Percentiles rank a stretch among this genome's conserved stretches.
These are phyloP conservation scores for Bombylius major DNA, from an alignment of 2,888 invertebrate species.

Conservation along the genomic window DNA sequence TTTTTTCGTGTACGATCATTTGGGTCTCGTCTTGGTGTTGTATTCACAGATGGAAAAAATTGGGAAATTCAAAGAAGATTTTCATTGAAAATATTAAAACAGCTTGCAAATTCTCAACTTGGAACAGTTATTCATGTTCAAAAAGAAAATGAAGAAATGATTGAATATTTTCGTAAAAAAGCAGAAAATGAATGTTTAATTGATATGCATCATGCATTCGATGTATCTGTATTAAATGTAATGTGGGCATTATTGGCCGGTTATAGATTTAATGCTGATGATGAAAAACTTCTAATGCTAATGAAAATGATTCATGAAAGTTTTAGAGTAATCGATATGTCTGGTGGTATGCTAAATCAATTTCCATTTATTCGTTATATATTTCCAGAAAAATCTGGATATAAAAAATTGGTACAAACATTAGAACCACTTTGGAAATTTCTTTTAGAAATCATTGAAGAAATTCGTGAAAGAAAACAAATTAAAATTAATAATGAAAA, in stretches of 20 bases:
- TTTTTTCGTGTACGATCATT: constrained; percentile 53
- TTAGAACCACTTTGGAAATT: constrained; percentile 44
- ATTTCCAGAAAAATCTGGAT: constrained; percentile 50
- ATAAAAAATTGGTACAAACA: constrained; percentile 40
- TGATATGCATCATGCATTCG: constrained; percentile 42
- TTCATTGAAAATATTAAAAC: constrained; percentile 48
- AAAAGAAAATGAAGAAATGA: constrained; percentile 42
- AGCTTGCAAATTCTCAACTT: constrained; percentile 42
- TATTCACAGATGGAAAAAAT: constrained; percentile 52
- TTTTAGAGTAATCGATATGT: constrained; percentile 49
- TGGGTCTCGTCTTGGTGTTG: constrained; percentile 52
- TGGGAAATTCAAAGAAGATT: constrained; percentile 58
- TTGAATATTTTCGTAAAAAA: constrained; percentile 35
- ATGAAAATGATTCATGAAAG: constrained; percentile 47
- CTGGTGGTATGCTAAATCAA: constrained; percentile 56
- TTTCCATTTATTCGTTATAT: constrained; percentile 54
- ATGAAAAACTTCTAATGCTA: constrained; percentile 42
- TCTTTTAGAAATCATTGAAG: constrained; percentile 41
- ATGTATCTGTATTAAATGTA: constrained; percentile 51
- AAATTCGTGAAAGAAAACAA: constrained; percentile 37
- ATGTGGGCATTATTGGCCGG: constrained; percentile 60
- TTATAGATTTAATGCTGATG: constrained; percentile 44
- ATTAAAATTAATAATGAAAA: not conserved
- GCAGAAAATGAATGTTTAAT: constrained; percentile 29
- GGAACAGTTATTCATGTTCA: constrained; percentile 48